These are phyloP conservation scores for Idaea biselata DNA, from an alignment of 2,888 invertebrate genomes.

Conservation along the genomic window DNA sequence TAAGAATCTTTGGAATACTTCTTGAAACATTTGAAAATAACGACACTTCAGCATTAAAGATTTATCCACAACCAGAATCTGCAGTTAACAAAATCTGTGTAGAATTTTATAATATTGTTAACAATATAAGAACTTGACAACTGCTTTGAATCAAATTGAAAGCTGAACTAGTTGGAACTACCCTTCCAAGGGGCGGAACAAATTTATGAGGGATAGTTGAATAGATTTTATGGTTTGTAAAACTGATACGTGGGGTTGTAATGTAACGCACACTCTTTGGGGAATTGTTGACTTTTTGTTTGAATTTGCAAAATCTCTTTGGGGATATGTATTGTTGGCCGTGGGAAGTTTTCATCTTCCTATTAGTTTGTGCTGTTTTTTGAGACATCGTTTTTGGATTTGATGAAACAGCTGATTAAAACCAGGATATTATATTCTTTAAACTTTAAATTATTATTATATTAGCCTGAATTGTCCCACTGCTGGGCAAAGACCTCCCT, in stretches of 20 bases:
- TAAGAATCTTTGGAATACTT: slow-evolving; percentile 57
- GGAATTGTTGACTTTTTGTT: slow-evolving; percentile 32
- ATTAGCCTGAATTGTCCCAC: too few relatives aligned
- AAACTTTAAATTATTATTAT: too few relatives aligned
- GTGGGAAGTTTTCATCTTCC: neutral
- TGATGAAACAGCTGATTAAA: too few relatives aligned
- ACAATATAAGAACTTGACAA: neutral
- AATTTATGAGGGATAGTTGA: slow-evolving; percentile 49
- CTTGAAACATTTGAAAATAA: slow-evolving; percentile 4
- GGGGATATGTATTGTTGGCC: neutral
- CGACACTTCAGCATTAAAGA: neutral
- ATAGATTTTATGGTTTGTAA: slow-evolving; percentile 61
- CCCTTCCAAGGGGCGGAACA: slow-evolving; percentile 37
- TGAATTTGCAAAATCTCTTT: slow-evolving; percentile 4
- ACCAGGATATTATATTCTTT: too few relatives aligned
- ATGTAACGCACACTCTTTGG: slow-evolving; percentile 33
- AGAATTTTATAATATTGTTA: neutral
- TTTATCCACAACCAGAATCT: neutral
- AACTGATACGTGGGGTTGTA: slow-evolving; percentile 50
- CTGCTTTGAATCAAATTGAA: neutral
- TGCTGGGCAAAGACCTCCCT: too few relatives aligned
- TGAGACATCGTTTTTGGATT: neutral
- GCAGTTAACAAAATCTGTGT: neutral
- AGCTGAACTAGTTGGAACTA: slow-evolving; percentile 21
- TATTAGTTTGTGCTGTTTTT: neutral